Conservation (phyloP, 2,888 invertebrate species). For the Drosophila pseudotalamancana region DNA sequence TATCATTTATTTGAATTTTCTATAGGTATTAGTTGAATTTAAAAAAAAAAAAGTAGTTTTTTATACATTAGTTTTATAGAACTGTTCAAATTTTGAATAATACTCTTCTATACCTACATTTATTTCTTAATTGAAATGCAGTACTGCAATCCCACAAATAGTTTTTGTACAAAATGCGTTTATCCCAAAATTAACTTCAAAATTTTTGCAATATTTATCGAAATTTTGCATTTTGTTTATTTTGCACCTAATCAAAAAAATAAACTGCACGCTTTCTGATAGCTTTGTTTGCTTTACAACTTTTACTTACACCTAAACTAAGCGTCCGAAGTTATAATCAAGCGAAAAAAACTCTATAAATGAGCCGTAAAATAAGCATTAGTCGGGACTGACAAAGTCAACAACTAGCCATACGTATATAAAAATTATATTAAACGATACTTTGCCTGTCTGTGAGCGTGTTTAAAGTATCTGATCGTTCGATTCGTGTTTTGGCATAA, state of each 20-base stretch:
- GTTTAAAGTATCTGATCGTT: conserved; percentile 4
- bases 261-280: conserved; percentile 38
- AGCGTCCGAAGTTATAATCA: neutral
- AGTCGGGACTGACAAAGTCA: conserved; percentile 4
- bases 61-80: too few relatives aligned
- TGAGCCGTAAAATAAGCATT: conserved; percentile 34
- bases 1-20: too few relatives aligned
- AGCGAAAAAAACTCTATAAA: conserved; percentile 56
- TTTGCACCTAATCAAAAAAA: neutral
- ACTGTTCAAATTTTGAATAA: neutral
- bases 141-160: too few relatives aligned
- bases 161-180: neutral
- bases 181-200: neutral
- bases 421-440: neutral
- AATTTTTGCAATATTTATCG: neutral
- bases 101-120: neutral
- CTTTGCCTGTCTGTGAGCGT: conserved; percentile 18
- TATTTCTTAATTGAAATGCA: too few relatives aligned
- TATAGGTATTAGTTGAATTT: too few relatives aligned
- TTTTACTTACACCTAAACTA: conserved; percentile 14
- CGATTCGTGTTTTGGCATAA: conserved; percentile 5
- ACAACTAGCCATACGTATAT: conserved; percentile 1
- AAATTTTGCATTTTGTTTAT: neutral
- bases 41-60: too few relatives aligned
- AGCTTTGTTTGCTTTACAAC: conserved; percentile 18